Base-by-base conservation (phyloP, 2,113 vertebrate species). In the Heliornis fulica region DNA sequence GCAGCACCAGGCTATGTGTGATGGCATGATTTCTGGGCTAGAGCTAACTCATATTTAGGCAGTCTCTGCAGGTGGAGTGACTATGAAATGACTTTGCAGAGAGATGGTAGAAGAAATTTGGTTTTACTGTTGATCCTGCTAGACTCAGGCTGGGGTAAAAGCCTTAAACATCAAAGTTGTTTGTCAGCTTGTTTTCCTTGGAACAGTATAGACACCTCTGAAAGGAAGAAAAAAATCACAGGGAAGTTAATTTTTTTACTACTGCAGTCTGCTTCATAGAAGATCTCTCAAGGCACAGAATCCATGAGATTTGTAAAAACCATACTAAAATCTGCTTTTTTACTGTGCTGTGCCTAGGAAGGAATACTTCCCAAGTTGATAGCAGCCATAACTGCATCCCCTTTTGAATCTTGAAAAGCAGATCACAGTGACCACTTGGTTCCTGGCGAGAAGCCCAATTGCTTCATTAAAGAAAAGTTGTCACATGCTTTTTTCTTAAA, bases 401-500 rank as follows among this genome's bases (percentile, higher is more conserved):
- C 50, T 43, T 85, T 43, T 76, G 40, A 51, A 71, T 87, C 76
- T 60, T 76, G 45, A 74, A 80, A 95, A 88, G 54, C 51, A 83
- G 40, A 84, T 65, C 41, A 48, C 12, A 21, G 46, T 86, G 63
- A 96, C 91, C 92, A 86, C 75, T 78, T 64, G 11, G 28, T 76
- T 95, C 75, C 61, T 87, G 78, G 84, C 45, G 63, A 84, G 77
- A 85, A 90, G 81, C 65, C 56, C 45, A 80, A 89, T 82, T 80
- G 70, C 60, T 96, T 96, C 83, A 95, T 96, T 95, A 94, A 70
- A 80, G 92, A 92, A 61, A 64, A 84, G 56, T 64, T 94, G 94
- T 93, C 78, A 90, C 56, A 50, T 89, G 91, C 89, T 88, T 84
- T 59, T 96, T 95, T 81, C 89, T 97, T 93, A 96, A 97, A 96